Percentiles rank a stretch among this genome's conserved stretches.
Conservation (phyloP, 2,888 invertebrate genomes). For the Malacosoma neustria region DNA sequence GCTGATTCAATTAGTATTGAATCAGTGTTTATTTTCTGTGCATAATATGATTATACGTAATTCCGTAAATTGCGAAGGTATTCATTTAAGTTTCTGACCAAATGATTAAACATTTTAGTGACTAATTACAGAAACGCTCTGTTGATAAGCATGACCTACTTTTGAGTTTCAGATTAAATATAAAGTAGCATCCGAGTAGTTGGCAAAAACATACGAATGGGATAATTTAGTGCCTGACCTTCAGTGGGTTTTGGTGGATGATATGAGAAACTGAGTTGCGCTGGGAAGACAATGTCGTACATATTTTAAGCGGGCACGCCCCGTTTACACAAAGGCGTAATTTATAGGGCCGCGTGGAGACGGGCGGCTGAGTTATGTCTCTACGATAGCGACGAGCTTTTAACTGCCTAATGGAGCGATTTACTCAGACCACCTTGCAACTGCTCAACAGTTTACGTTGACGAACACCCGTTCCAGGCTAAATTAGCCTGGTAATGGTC, state of each 20-base stretch:
- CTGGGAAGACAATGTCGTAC: conserved; percentile 69
- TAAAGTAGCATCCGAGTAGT: conserved; percentile 23
- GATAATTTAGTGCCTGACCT: conserved; percentile 58
- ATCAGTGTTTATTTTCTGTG: too few species aligned
- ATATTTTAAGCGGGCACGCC: conserved; percentile 71
- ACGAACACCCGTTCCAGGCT: conserved; percentile 21
- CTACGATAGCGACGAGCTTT: conserved; percentile 73
- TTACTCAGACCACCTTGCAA: conserved; percentile 66
- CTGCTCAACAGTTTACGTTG: conserved; percentile 51
- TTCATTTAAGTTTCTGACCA: conserved; percentile 1
- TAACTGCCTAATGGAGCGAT: conserved; percentile 74
- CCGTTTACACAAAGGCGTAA: conserved; percentile 70
- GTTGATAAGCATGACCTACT: conserved; percentile 31
- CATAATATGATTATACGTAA: too few species aligned
- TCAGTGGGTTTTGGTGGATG: conserved; percentile 46
- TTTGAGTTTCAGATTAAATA: conserved; percentile 36
- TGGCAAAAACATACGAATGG: conserved; percentile 38
- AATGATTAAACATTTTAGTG: conserved; percentile 1
- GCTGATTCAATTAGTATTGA: too few species aligned
- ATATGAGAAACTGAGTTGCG: conserved; percentile 57
- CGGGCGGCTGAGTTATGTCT: conserved; percentile 69
- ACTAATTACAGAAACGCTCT: background rate
- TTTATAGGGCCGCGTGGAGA: conserved; percentile 71
- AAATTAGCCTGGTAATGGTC: background rate
- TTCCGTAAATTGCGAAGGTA: too few species aligned